Evolutionary conservation across 2,797 vertebrate species (phyloP).

Genomic region (Craterocephalus amniculus): DNA sequence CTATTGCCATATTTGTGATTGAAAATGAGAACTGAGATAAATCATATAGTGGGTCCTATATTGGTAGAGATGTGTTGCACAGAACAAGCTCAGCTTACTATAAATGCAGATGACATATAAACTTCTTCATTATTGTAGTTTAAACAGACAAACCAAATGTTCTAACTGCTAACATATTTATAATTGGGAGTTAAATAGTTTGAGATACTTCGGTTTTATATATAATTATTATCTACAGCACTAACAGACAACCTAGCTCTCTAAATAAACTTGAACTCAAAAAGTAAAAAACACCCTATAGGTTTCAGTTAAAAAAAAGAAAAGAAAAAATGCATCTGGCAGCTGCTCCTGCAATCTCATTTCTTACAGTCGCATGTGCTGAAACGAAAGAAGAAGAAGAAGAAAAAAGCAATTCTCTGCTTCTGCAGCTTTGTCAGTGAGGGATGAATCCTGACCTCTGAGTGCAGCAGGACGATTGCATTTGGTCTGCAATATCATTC

Average conservation of each 20-base stretch:
- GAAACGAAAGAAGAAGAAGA: slow-evolving; percentile 34
- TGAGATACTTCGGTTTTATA: neutral
- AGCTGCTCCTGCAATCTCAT: slow-evolving; percentile 44
- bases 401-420: slow-evolving; percentile 60
- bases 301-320: slow-evolving; percentile 2
- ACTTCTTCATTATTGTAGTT: too few relatives aligned
- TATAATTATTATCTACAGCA: neutral
- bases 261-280: neutral
- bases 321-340: neutral
- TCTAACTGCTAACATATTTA: neutral
- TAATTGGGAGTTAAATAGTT: neutral
- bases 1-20: too few relatives aligned
- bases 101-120: too few relatives aligned
- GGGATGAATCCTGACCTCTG: slow-evolving; percentile 65
- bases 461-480: slow-evolving; percentile 66
- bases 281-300: slow-evolving; percentile 7
- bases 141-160: too few relatives aligned
- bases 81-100: too few relatives aligned
- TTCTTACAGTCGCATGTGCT: slow-evolving; percentile 46
- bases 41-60: too few relatives aligned
- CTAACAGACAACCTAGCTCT: too few relatives aligned
- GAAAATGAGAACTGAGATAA: too few relatives aligned
- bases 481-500: slow-evolving; percentile 62
- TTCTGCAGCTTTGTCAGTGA: slow-evolving; percentile 65
- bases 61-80: too few relatives aligned